Base-by-base conservation (phyloP, 2,888 invertebrate genomes). In the Steinernema hermaphroditum region DNA sequence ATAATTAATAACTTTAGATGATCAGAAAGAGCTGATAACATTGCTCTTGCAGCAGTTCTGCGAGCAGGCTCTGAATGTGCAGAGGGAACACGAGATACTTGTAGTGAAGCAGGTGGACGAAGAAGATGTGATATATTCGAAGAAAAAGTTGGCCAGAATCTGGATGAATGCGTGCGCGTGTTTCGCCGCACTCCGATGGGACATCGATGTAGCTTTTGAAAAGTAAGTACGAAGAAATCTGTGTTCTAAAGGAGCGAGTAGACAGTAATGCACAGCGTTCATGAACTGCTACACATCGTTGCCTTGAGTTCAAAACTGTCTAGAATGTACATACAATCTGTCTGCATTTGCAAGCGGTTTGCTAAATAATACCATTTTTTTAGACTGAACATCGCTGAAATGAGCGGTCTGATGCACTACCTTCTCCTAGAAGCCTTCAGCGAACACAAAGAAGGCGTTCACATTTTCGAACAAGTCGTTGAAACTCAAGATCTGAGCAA, bases 101-200 rank as follows among this genome's bases (percentile, higher is more conserved):
- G 22, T 75, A 14, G 34, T 29, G 62, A 75, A 75, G 43, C 32
- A 73, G 19, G 49, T 73, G 57, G 68, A 43, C 16, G 9, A 72
- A 72, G 81, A 81, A 32, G 80, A 81, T 43, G 50, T 79, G 6
- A 71, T 72, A 32, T 74, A 77, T 34, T 73, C 72, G 32, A 75
- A 78, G 44, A 70, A 78, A 2, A 81, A 81, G 69, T 50, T 76
- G 1, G 76, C 79, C 8, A 78, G 77, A 70, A 77, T 79, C 69
- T 75, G 80, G 73, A 70, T 81, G 24, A 80, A 80, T 68, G 75
- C 79, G 4, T 72, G 79, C 73, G 76, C 81, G 1, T 76, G 78
- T n/a, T 73, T 81, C 71, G 76, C 81, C 1, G 76, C 80, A 0
- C 37, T 79, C 22, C 72, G 78, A 41, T 81, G 78, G 78, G 22